Conservation (phyloP, 2,113 vertebrate species). For the Ctenomys sociabilis region DNA sequence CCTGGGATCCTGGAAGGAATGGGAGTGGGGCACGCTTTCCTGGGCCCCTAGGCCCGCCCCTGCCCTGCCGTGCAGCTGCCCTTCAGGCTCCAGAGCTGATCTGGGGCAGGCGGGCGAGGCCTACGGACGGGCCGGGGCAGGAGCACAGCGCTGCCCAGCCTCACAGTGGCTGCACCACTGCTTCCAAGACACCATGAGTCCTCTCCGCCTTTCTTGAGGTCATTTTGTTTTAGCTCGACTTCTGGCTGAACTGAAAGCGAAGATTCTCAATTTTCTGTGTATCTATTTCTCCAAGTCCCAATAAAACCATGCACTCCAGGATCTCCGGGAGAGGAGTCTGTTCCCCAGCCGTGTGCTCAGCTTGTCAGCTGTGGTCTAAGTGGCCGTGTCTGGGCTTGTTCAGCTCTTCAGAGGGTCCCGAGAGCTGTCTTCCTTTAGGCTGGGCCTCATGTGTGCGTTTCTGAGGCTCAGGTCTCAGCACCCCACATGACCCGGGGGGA, state of each 20-base stretch:
- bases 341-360: not conserved
- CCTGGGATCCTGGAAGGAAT: not conserved
- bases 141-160: not conserved
- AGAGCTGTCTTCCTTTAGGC: fast-evolving
- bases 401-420: fast-evolving
- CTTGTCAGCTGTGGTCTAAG: fast-evolving
- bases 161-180: fast-evolving
- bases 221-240: not conserved
- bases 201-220: fast-evolving
- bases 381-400: fast-evolving
- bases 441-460: fast-evolving
- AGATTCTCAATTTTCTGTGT: not conserved
- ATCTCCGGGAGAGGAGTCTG: not conserved
- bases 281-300: constrained; percentile 20
- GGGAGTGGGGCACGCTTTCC: not conserved
- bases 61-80: not conserved
- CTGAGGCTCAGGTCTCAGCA: fast-evolving
- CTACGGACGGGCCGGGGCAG: not conserved
- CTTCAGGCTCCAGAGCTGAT: too few relatives aligned
- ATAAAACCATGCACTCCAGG: not conserved
- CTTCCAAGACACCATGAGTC: fast-evolving
- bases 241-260: not conserved
- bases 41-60: not conserved
- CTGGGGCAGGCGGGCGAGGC: not conserved
- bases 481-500: fast-evolving